These are phyloP conservation scores for Cranoglanis bouderius DNA, from an alignment of 2,113 vertebrate genomes.

Conservation along the genomic window DNA sequence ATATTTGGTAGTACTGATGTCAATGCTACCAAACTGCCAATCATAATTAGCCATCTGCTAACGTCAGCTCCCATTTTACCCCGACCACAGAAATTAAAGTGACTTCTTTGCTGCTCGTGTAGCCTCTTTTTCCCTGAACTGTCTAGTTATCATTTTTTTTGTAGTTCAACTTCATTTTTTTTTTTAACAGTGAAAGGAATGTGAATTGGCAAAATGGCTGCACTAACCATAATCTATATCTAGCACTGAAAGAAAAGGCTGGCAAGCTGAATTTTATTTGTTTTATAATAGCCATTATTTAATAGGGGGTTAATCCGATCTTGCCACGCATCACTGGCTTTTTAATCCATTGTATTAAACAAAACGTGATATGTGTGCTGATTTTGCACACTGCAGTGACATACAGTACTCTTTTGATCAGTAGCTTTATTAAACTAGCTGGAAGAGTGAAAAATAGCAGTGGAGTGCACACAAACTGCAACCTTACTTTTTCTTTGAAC, in stretches of 20 bases:
- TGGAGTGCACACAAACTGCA: not conserved
- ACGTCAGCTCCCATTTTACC: not conserved
- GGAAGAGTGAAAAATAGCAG: not conserved
- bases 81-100: not conserved
- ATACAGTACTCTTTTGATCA: not conserved
- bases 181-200: not conserved
- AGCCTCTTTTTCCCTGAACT: not conserved
- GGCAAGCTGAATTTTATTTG: not conserved
- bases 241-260: not conserved
- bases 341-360: not conserved
- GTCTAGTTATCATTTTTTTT: not conserved
- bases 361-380: not conserved
- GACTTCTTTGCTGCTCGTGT: not conserved
- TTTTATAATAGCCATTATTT: not conserved
- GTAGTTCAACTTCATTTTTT: not conserved
- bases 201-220: not conserved
- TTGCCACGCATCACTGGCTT: not conserved
- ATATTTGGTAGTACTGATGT: not conserved
- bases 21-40: not conserved
- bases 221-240: not conserved
- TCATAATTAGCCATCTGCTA: not conserved
- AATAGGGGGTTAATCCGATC: not conserved
- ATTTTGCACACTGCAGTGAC: not conserved
- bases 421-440: not conserved
- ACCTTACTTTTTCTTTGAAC: not conserved